Evolutionary conservation across 2,797 vertebrate genomes (phyloP).

Genomic region (Chiloscyllium punctatum): DNA sequence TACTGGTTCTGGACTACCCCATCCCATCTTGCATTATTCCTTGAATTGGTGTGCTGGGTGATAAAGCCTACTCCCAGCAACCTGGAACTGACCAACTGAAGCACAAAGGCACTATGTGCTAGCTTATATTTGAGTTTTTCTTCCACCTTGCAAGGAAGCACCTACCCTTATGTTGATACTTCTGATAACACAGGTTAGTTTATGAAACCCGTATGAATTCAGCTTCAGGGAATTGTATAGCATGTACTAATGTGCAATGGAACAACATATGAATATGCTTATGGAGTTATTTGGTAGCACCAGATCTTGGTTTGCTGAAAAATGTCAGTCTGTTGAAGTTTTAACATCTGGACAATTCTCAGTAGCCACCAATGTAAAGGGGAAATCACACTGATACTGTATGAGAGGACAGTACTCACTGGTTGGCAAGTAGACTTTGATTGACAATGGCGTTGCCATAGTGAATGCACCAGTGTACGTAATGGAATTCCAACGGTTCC

Average conservation of each 20-base stretch:
- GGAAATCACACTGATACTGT: no score
- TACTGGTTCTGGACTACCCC: no score
- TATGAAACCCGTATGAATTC: background rate
- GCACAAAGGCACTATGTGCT: background rate
- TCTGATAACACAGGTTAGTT: background rate
- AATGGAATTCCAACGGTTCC: no score
- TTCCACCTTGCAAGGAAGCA: background rate
- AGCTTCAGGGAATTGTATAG: background rate
- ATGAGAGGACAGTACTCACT: no score
- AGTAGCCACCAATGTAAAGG: no score
- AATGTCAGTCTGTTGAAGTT: no score
- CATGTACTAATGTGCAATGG: background rate
- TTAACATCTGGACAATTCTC: no score
- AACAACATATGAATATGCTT: background rate
- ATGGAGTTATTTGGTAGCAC: no score
- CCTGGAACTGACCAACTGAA: background rate
- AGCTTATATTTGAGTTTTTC: background rate
- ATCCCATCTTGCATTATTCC: background rate
- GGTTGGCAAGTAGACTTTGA: no score
- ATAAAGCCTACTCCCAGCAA: background rate
- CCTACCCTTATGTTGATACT: background rate
- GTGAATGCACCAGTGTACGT: no score
- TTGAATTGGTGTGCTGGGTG: background rate
- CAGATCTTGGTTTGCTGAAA: no score
- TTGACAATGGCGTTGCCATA: no score